Conservation (phyloP, 2,797 vertebrate genomes). For the Neosilurus hyrtlii region DNA sequence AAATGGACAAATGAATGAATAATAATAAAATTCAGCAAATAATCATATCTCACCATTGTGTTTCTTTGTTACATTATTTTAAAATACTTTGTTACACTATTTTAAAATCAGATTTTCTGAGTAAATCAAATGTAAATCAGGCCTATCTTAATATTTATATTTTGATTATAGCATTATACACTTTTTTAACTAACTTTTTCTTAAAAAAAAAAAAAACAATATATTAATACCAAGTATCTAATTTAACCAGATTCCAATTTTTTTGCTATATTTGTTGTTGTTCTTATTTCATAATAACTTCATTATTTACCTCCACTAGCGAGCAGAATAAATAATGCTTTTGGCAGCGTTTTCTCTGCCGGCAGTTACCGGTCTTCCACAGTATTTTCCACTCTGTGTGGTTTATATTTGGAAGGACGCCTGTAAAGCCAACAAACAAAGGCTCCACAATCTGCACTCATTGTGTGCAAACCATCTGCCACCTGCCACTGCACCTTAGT, state of each 20-base stretch:
- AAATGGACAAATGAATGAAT: too few species aligned
- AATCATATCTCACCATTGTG: not conserved
- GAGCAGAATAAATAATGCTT: not conserved
- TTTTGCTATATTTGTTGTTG: not conserved
- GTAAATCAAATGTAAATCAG: not conserved
- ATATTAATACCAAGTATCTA: not conserved
- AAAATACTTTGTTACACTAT: not conserved
- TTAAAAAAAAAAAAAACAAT: too few species aligned
- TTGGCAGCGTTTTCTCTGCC: not conserved
- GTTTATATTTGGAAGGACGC: not conserved
- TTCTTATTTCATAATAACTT: slow-evolving; percentile 1
- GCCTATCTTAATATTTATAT: not conserved
- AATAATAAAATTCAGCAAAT: too few species aligned
- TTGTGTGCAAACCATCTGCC: slow-evolving; percentile 30
- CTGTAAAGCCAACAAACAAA: slow-evolving; percentile 9
- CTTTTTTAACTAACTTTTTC: too few species aligned
- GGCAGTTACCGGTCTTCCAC: not conserved
- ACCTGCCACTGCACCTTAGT: slow-evolving; percentile 21
- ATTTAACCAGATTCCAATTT: not conserved
- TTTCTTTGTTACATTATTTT: not conserved
- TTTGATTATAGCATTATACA: not conserved
- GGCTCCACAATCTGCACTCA: slow-evolving; percentile 14
- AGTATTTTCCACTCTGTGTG: slow-evolving; percentile 6
- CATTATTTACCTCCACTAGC: slow-evolving; percentile 11
- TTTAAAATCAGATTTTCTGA: too few species aligned